Conservation (phyloP, 2,888 invertebrate genomes). For the Cryptophagus acutangulus region DNA sequence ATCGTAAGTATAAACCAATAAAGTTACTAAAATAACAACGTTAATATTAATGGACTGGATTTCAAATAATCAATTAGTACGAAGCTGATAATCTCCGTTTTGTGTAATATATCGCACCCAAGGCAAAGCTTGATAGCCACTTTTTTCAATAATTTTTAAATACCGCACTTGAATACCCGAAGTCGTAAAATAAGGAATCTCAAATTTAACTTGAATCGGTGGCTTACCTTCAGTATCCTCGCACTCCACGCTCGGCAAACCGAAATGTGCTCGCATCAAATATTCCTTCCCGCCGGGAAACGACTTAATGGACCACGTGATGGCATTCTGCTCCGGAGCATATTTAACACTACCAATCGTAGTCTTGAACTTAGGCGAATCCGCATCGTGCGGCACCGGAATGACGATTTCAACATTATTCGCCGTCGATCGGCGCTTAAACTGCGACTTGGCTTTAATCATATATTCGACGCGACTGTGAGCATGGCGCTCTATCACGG, state of each 20-base stretch:
- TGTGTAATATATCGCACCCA: constrained; percentile 99
- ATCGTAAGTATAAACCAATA: too few species aligned
- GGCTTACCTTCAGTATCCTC: constrained; percentile 95
- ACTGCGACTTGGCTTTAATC: constrained; percentile 98
- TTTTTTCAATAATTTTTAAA: constrained; percentile 97
- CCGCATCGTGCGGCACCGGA: constrained; percentile 94
- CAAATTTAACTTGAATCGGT: constrained; percentile 97
- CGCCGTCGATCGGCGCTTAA: constrained; percentile 94
- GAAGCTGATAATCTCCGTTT: constrained; percentile 96
- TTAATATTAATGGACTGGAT: too few species aligned
- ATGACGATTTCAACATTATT: constrained; percentile 98
- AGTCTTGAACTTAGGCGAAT: constrained; percentile 97
- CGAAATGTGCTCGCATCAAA: constrained; percentile 96
- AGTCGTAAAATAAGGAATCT: constrained; percentile 98
- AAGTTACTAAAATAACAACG: too few species aligned
- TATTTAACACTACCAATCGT: constrained; percentile 96
- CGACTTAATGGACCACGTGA: constrained; percentile 96
- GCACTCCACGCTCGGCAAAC: constrained; percentile 89
- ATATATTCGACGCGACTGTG: constrained; percentile 98
- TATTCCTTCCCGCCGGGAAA: constrained; percentile 98
- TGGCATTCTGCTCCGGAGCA: constrained; percentile 93
- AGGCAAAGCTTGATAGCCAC: constrained; percentile 96
- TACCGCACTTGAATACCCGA: constrained; percentile 97
- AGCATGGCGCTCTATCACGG: constrained; percentile 94
- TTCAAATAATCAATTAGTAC: constrained; percentile 83